Evolutionary conservation across 2,113 vertebrate genomes (phyloP), one percentile per base, ranked within the genome.

Genomic region (Corapipo altera): DNA sequence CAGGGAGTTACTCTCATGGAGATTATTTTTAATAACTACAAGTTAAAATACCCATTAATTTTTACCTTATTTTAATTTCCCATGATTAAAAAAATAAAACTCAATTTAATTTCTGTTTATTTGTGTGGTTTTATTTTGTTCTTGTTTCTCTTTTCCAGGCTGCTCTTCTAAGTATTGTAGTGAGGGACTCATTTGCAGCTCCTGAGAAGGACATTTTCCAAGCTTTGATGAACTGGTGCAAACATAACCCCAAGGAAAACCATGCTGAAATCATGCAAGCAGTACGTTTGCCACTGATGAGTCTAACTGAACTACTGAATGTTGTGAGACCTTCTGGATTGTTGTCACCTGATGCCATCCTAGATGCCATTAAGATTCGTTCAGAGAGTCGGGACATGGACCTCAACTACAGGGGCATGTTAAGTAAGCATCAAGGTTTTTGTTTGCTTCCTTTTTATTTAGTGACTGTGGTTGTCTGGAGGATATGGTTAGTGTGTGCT

Each of bases 311-410:
- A 84, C 98, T 99, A 93, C 97, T 99, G 84, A 99, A 99, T 52
- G 98, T 99, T 88, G 99, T 99, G 77, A 98, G 99, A 54, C 99
- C 99, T 33, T 99, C 99, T 0, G 98, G 98, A 57, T 97, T 99
- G 14, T 95, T 99, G 95, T 99, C 98, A 94, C 99, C 99, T 4
- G 99, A 99, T 82, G 98, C 99, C 92, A 99, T 99, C 96, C 97
- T 99, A 85, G 99, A 99, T 92, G 99, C 99, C 95, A 99, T 99
- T 94, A 99, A 99, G 98, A 98, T 98, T 41, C 99, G 99, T 72
- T 99, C 99, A 0, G 99, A 99, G 97, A 99, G 99, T 97, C 98
- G 99, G 32, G 99, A 99, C 97, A 99, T 99, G 99, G 99, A 99
- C 96, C 99, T 99, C 27, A 99, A 99, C 98, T 99, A 99, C 83